Percentiles rank a stretch among this genome's conserved stretches.
Evolutionary conservation across 2,888 invertebrate genomes (phyloP).

Genomic region (Galerucella nymphaeae): DNA sequence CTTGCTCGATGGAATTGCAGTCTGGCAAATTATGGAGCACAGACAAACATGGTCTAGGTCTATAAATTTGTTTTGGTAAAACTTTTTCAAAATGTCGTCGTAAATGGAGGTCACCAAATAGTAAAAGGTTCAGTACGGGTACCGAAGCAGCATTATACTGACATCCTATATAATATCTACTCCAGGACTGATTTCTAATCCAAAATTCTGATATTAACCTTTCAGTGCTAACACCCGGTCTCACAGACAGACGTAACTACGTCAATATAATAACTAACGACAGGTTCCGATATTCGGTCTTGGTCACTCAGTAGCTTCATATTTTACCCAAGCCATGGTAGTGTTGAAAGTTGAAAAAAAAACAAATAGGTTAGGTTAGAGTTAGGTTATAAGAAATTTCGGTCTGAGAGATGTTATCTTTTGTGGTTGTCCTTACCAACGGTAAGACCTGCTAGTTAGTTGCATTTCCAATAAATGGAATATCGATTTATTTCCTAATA

Average conservation of each 20-base stretch:
- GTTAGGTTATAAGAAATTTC: background rate
- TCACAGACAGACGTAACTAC: background rate
- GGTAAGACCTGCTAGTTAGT: background rate
- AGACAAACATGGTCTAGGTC: no score
- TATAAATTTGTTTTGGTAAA: no score
- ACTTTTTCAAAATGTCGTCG: no score
- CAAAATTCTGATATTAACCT: background rate
- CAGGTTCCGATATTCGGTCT: background rate
- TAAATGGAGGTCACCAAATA: no score
- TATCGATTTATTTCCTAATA: background rate
- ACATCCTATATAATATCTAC: no score
- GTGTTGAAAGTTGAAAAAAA: background rate
- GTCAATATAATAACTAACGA: background rate
- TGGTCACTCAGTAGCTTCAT: background rate
- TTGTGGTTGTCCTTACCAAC: background rate
- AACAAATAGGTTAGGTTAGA: background rate
- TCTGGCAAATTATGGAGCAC: no score
- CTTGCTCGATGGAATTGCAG: no score
- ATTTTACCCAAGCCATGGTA: background rate
- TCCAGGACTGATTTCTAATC: no score
- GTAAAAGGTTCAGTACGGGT: no score
- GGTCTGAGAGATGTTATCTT: conserved; percentile 2
- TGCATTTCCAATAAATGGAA: no score
- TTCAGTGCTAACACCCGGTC: conserved; percentile 7
- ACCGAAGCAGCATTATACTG: no score